phyloP scores from a whole-genome alignment of 2,888 invertebrate genomes.

The Tyria jacobaeae region DNA sequence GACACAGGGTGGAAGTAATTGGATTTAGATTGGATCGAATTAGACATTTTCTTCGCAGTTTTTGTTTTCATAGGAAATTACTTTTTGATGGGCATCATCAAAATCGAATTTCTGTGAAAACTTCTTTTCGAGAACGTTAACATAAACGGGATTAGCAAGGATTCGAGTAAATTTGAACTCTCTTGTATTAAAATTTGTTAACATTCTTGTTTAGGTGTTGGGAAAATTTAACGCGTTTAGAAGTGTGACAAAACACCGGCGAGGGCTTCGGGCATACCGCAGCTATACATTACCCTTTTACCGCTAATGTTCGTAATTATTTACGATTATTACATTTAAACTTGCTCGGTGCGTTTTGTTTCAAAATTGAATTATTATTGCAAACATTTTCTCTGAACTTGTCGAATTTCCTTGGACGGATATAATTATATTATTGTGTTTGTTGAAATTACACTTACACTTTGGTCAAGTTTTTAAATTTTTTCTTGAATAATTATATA shows the following conservation, averaged over 20 bases:
- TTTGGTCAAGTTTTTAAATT: too few species aligned
- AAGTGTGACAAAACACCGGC: constrained; percentile 61
- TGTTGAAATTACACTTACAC: too few species aligned
- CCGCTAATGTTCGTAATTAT: constrained; percentile 64
- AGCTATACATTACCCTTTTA: constrained; percentile 60
- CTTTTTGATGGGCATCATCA: constrained; percentile 82
- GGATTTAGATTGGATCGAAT: constrained; percentile 83
- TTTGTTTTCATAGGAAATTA: constrained; percentile 79
- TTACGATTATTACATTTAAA: constrained; percentile 58
- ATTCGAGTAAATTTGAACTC: constrained; percentile 35
- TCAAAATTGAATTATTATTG: constrained; percentile 43
- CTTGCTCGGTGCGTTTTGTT: constrained; percentile 47
- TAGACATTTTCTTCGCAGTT: constrained; percentile 76
- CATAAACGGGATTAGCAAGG: constrained; percentile 17
- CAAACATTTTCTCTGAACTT: background rate
- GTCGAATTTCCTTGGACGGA: constrained; percentile 5
- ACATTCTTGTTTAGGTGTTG: constrained; percentile 47
- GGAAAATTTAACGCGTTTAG: constrained; percentile 52
- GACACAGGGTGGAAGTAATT: constrained; percentile 76
- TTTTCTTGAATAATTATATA: too few species aligned
- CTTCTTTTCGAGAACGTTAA: constrained; percentile 33
- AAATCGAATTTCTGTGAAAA: constrained; percentile 70
- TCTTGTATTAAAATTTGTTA: constrained; percentile 46
- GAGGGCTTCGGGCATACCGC: constrained; percentile 55
- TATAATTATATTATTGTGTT: constrained; percentile 9